Conservation (phyloP, 2,113 vertebrate species). For the Hydrolagus affinis region DNA sequence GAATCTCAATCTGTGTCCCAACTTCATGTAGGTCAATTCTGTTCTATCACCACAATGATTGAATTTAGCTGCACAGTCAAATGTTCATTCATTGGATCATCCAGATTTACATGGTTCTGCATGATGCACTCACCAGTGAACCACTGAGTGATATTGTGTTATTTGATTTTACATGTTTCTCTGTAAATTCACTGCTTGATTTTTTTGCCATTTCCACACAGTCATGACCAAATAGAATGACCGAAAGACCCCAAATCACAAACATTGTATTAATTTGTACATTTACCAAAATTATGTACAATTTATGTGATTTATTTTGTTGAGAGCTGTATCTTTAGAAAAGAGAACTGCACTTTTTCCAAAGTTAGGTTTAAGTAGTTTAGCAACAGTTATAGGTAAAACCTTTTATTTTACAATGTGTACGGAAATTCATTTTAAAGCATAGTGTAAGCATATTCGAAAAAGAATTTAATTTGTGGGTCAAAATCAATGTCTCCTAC, state of each 20-base stretch:
- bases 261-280: background rate
- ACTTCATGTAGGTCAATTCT: too few species aligned
- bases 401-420: background rate
- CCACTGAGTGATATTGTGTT: background rate
- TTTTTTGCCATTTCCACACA: background rate
- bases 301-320: conserved; percentile 9
- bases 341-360: conserved; percentile 27
- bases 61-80: too few species aligned
- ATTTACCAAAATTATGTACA: background rate
- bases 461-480: background rate
- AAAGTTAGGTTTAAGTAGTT: conserved; percentile 15
- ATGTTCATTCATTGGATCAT: too few species aligned
- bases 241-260: conserved; percentile 3
- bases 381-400: background rate
- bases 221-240: background rate
- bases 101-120: too few species aligned
- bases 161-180: background rate
- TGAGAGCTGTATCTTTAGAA: conserved; percentile 12
- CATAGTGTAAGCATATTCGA: background rate
- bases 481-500: background rate
- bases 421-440: background rate
- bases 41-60: too few species aligned
- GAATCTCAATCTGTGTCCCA: too few species aligned
- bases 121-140: too few species aligned
- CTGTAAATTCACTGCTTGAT: background rate